Evolutionary conservation across 2,888 invertebrate genomes (phyloP), one percentile per base, ranked within the genome.

Genomic region (Crioceris asparagi): DNA sequence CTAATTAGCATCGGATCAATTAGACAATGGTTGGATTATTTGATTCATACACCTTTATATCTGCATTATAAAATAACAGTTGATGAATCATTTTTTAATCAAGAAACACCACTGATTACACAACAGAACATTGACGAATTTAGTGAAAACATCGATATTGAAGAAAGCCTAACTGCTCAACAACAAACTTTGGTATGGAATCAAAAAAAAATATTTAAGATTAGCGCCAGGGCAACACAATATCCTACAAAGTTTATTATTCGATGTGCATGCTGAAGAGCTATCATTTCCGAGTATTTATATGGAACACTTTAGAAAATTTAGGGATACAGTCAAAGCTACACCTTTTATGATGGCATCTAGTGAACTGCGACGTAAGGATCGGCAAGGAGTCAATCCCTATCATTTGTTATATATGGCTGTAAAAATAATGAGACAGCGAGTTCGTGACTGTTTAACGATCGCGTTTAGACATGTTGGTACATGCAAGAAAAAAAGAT

Each of bases 321-420:
- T 12, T 4, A 29, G 3, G 14, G 3, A 4, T 3, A 14, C 10
- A 11, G 14, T 5, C 10, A 11, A 5, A 3, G 31, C 23, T 11
- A 31, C 30, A 16, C 31, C 36, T 1, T 36, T 15, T 31, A 31
- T 23, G 31, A 23, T 26, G 31, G 36, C 36, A 11, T 21, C 36
- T 2, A 36, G 36, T 21, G 36, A 31, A 21, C 5, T 36, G 3
- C 2, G 36, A 2, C 25, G 36, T 7, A 11, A 14, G 7, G 36
- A 36, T 30, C 17, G 36, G 14, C 30, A 31, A 16, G 36, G 36
- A 1, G 36, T 27, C 1, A 11, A 3, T 1, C 25, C 31, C 2
- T 4, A 36, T 21, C 36, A 36, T 31, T 5, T 36, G 7, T 7
- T 36, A 15, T 31, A 36, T 16, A 31, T 36, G 30, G 36, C 31